Conservation (phyloP, 1,140 invertebrate genomes). For the Anoplolepis gracilipes region DNA sequence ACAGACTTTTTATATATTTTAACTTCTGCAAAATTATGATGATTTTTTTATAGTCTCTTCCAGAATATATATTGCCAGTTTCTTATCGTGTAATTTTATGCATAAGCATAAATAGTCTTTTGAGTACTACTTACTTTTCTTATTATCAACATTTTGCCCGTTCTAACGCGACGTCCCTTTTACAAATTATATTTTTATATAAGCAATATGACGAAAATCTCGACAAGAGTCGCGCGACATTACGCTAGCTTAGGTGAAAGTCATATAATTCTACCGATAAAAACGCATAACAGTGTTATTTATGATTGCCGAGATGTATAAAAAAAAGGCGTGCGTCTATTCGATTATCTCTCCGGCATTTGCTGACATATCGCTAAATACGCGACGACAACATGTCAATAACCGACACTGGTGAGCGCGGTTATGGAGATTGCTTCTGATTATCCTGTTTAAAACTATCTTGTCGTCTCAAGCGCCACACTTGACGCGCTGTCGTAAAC, state of each 20-base stretch:
- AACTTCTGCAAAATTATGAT: conserved; percentile 21
- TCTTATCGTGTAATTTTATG: conserved; percentile 42
- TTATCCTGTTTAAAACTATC: conserved; percentile 34
- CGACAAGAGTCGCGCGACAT: conserved; percentile 11
- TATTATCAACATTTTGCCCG: not conserved
- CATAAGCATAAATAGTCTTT: conserved; percentile 24
- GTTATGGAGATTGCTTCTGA: conserved; percentile 58
- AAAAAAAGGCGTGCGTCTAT: conserved; percentile 40
- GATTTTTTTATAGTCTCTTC: conserved; percentile 2
- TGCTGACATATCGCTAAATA: conserved; percentile 65
- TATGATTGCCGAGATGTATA: conserved; percentile 25
- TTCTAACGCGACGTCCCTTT: not conserved
- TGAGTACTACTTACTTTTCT: not conserved
- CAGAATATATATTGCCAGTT: conserved; percentile 4
- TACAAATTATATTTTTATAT: conserved; percentile 46
- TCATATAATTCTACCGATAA: conserved; percentile 26
- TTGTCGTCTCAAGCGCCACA: conserved; percentile 35
- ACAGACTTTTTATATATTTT: not conserved
- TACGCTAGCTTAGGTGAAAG: not conserved
- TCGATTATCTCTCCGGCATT: conserved; percentile 46
- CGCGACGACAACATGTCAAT: conserved; percentile 36
- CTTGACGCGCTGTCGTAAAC: conserved; percentile 4
- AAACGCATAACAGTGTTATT: conserved; percentile 54
- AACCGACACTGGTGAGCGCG: conserved; percentile 23
- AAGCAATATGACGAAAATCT: conserved; percentile 29